Conservation (phyloP, 2,888 invertebrate genomes). For the Nomada fabriciana region DNA sequence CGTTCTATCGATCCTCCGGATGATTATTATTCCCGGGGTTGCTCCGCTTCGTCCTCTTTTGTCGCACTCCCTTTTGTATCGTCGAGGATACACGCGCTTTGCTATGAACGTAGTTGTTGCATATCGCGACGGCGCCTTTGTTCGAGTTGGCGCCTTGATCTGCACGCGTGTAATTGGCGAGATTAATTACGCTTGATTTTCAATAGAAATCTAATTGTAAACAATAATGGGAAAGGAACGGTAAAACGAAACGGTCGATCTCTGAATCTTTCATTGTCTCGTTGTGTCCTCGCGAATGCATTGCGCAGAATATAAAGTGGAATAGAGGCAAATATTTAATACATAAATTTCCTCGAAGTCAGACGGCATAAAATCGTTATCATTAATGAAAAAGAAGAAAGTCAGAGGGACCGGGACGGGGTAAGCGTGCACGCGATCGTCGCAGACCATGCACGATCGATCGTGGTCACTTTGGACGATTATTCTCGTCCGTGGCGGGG, state of each 20-base stretch:
- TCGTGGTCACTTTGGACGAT: slow-evolving; percentile 59
- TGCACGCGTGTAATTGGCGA: neutral
- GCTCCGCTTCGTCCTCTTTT: neutral
- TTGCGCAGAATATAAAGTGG: no score
- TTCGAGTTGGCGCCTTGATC: neutral
- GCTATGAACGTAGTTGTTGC: neutral
- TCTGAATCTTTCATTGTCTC: no score
- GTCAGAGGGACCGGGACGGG: no score
- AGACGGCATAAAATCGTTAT: slow-evolving; percentile 8
- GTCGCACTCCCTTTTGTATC: neutral
- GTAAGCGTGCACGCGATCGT: slow-evolving; percentile 19
- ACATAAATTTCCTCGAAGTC: no score
- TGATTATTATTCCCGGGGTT: slow-evolving; percentile 6
- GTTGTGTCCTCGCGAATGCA: no score
- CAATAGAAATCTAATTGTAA: neutral
- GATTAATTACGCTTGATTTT: neutral
- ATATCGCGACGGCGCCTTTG: neutral
- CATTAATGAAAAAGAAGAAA: slow-evolving; percentile 9
- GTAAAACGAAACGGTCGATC: no score
- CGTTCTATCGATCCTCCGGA: slow-evolving; percentile 14
- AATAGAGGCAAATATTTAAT: no score
- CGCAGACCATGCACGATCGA: slow-evolving; percentile 55
- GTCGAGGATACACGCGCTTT: neutral
- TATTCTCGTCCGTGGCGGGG: slow-evolving; percentile 47
- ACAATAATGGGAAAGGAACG: no score